Base-by-base conservation (phyloP, 1,140 invertebrate species). In the Protaetia brevitarsis region DNA sequence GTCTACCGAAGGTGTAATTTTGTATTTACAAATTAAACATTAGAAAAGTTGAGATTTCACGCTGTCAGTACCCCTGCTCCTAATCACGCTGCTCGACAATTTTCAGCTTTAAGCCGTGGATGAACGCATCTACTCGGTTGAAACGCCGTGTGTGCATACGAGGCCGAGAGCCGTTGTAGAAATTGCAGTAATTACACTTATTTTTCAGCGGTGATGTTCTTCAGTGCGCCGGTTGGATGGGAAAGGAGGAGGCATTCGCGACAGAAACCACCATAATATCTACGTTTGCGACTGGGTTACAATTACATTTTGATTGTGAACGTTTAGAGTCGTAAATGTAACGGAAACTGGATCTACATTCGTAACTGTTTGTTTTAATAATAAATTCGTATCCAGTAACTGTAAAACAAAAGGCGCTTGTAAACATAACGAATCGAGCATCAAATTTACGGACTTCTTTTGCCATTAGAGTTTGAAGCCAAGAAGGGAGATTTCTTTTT, bases 271-370 rank as follows among this genome's bases (percentile, higher is more conserved):
- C 41, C 6, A 11, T 13, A n/a, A 3, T 58, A 58, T 27, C 6
- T 11, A 8, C 7, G 26, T 27, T n/a, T 59, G 30, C 57, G 30
- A 28, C 57, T 59, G 29, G 57, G 57, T 59, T 59, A 59, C 57
- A 59, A 59, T 59, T 59, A 59, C 57, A 13, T 59, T 59, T 59
- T 59, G 57, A 59, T 59, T 59, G 57, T 59, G 13, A 59, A 27
- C 57, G 57, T 59, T 59, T 59, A 59, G 30, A 31, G 27, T 23
- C 41, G 41, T 51, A 51, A 51, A 51, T 59, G 57, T 59, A 59
- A 59, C 57, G 57, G 57, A 59, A 31, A 59, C 29, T 29, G 29
- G 26, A 59, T 59, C 30, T 59, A 59, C 57, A 31, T 59, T 31
- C 27, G 57, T 59, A 59, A 59, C 57, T 59, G 57, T 59, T 59